phyloP scores from a whole-genome alignment of 2,113 vertebrate genomes.

The Laterallus jamaicensis region DNA sequence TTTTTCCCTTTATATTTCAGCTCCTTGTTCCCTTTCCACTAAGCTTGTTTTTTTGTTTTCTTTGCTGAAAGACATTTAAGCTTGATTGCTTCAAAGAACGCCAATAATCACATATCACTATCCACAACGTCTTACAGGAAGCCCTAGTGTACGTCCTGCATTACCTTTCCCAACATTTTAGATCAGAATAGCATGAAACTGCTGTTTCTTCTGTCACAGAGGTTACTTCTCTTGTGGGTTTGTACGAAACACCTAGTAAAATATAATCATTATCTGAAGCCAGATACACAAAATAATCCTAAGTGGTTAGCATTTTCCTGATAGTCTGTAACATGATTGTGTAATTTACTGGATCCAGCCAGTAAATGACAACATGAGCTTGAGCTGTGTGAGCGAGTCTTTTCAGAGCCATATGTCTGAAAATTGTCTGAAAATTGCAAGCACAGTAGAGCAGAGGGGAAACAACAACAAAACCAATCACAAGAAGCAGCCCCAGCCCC shows the following conservation, averaged over 20 bases:
- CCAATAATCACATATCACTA: conserved; percentile 20
- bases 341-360: conserved; percentile 34
- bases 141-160: background rate
- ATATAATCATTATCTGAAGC: conserved; percentile 40
- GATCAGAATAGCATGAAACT: conserved; percentile 1
- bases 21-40: background rate
- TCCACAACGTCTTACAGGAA: background rate
- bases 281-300: conserved; percentile 56
- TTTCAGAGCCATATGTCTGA: background rate
- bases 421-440: conserved; percentile 28
- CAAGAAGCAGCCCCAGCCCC: no score
- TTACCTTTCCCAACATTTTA: conserved; percentile 35
- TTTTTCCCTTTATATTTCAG: background rate
- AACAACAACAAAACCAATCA: background rate
- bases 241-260: background rate
- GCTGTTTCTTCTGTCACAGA: conserved; percentile 24
- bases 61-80: conserved; percentile 23
- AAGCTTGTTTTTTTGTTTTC: background rate
- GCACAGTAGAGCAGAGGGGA: background rate
- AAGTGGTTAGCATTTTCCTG: conserved; percentile 19
- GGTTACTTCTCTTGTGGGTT: conserved; percentile 19
- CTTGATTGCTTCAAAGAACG: conserved; percentile 46
- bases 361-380: conserved; percentile 28
- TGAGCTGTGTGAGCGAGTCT: background rate
- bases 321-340: background rate